Percentiles rank a stretch among this genome's conserved stretches.
Evolutionary conservation across 2,888 invertebrate genomes (phyloP).

Genomic region (Campopleginae sp.): DNA sequence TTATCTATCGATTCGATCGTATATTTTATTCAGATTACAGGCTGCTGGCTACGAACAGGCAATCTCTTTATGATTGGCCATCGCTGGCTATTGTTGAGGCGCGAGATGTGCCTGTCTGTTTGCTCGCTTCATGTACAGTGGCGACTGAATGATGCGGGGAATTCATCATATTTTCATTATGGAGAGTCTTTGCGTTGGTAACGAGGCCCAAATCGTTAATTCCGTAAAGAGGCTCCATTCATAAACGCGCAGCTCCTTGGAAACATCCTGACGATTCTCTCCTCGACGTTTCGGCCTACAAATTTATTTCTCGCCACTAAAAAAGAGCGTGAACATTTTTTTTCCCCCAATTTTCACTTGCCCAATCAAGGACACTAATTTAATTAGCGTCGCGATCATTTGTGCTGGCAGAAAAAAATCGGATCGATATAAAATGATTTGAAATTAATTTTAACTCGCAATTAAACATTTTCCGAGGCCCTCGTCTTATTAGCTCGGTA

Average conservation of each 20-base stretch:
- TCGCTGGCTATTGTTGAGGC: constrained; percentile 77
- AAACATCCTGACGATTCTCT: background rate
- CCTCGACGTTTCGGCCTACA: background rate
- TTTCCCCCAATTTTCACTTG: background rate
- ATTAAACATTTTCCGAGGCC: background rate
- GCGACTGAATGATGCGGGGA: background rate
- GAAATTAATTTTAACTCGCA: background rate
- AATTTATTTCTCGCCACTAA: background rate
- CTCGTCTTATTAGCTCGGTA: background rate
- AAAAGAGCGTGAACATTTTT: background rate
- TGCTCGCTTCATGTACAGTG: background rate
- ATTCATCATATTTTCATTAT: constrained; percentile 22
- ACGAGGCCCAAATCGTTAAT: constrained; percentile 43
- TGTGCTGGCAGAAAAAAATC: background rate
- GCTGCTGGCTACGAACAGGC: constrained; percentile 76
- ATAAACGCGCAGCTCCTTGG: constrained; percentile 1
- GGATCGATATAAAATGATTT: background rate
- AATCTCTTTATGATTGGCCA: constrained; percentile 83
- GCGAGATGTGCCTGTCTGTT: constrained; percentile 30
- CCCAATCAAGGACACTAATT: background rate
- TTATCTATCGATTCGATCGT: constrained; percentile 84
- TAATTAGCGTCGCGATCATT: background rate
- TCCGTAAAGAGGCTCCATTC: constrained; percentile 29
- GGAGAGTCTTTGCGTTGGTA: constrained; percentile 17
- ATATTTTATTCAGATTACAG: constrained; percentile 84